phyloP scores from a whole-genome alignment of 2,113 vertebrate species.

The Cryptotis parvus region DNA sequence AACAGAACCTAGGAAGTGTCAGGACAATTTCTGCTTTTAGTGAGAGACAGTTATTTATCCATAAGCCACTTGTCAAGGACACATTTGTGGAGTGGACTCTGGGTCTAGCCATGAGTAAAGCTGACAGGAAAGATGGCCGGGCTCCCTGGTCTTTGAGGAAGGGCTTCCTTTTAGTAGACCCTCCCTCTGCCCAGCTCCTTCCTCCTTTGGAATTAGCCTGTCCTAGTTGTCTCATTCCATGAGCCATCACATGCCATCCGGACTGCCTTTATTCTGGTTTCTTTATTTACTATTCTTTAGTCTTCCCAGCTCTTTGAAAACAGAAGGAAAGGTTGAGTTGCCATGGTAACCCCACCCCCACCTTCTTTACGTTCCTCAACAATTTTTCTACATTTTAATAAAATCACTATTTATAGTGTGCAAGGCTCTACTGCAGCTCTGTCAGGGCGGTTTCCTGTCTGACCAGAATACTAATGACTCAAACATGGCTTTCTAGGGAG shows the following conservation, averaged over 20 bases:
- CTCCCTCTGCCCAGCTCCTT: background rate
- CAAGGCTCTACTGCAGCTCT: slow-evolving; percentile 45
- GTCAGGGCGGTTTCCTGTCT: slow-evolving; percentile 67
- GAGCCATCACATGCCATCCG: background rate
- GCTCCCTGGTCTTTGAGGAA: background rate
- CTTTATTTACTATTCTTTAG: slow-evolving; percentile 79
- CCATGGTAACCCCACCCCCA: slow-evolving; percentile 65
- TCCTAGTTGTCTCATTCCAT: background rate
- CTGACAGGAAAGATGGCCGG: background rate
- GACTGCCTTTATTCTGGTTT: slow-evolving; percentile 12
- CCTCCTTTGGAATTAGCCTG: background rate
- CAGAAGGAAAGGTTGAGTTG: slow-evolving; percentile 59
- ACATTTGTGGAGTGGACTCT: background rate
- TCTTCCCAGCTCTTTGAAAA: slow-evolving; percentile 42
- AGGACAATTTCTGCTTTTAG: background rate
- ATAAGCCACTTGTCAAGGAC: background rate
- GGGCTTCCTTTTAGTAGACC: background rate
- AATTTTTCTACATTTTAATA: slow-evolving; percentile 78
- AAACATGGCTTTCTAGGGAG: slow-evolving; percentile 27
- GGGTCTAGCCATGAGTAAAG: background rate
- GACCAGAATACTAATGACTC: slow-evolving; percentile 74
- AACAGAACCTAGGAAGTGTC: background rate
- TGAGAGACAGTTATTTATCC: background rate
- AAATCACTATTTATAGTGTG: slow-evolving; percentile 74
- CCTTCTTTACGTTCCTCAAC: slow-evolving; percentile 64